Conservation (phyloP, 92 coral and sea anemone genomes). For the Galaxea fascicularis region DNA sequence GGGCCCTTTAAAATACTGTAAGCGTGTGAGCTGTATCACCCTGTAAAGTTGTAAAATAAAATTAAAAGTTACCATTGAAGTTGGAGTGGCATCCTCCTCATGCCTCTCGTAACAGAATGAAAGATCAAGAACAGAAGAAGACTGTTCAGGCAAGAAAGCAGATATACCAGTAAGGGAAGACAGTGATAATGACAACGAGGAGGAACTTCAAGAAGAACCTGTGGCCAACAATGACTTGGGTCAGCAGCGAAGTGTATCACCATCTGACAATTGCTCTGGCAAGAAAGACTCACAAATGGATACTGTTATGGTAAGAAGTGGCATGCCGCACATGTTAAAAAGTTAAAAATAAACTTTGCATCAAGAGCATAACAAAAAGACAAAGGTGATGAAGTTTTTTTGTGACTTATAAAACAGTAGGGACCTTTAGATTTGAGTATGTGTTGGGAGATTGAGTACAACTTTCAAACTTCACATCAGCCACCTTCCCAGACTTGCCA, state of each 20-base stretch:
- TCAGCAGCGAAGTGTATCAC: neutral
- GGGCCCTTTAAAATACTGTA: no score
- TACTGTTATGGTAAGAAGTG: slow-evolving; percentile 20
- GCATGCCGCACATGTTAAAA: no score
- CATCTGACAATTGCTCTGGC: neutral
- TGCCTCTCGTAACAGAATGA: slow-evolving; percentile 41
- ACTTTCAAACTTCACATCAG: no score
- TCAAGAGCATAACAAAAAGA: no score
- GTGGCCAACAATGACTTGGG: neutral
- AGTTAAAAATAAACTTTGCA: no score
- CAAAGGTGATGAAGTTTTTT: no score
- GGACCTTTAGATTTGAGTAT: no score
- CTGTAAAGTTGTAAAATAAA: neutral
- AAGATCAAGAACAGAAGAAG: slow-evolving; percentile 14
- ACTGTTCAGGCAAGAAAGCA: neutral
- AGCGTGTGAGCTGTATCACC: neutral
- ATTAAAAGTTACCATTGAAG: slow-evolving; percentile 2
- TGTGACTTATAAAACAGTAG: no score
- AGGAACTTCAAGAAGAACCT: slow-evolving; percentile 9
- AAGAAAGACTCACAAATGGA: neutral
- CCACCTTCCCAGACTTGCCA: no score
- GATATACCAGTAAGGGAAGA: neutral
- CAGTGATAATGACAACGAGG: neutral
- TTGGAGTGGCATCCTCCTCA: slow-evolving; percentile 46
- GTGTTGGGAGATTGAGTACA: no score